phyloP scores from a whole-genome alignment of 1,140 invertebrate species.

The Episyrphus balteatus region DNA sequence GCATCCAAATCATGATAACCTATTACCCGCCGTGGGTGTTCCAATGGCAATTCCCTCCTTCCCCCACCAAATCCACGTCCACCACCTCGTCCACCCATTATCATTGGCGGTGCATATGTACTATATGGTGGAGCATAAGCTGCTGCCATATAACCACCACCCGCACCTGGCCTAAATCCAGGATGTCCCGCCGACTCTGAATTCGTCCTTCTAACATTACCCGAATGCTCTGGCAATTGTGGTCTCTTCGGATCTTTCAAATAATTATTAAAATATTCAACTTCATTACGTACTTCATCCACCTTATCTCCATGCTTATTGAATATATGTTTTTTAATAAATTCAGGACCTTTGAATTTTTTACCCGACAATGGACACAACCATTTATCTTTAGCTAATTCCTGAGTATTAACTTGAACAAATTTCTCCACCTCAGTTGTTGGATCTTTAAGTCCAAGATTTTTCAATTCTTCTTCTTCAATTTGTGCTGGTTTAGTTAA shows the following conservation, averaged over 20 bases:
- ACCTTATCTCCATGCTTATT: constrained; percentile 96
- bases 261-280: constrained; percentile 97
- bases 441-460: constrained; percentile 77
- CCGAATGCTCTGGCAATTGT: constrained; percentile 72
- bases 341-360: constrained; percentile 98
- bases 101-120: constrained; percentile 21
- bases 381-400: constrained; percentile 96
- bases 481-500: constrained; percentile 57
- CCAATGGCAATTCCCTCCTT: constrained; percentile 36
- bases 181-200: constrained; percentile 39
- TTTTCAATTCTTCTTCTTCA: constrained; percentile 69
- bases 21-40: constrained; percentile 36
- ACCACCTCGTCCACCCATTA: constrained; percentile 23
- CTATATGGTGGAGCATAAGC: constrained; percentile 25
- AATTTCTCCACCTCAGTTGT: constrained; percentile 92
- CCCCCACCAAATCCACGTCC: constrained; percentile 24
- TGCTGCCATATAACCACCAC: constrained; percentile 16
- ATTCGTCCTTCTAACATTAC: constrained; percentile 41
- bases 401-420: constrained; percentile 85
- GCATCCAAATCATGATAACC: constrained; percentile 39
- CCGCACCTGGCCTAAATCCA: constrained; percentile 12
- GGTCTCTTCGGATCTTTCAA: constrained; percentile 89
- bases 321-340: constrained; percentile 96
- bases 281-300: constrained; percentile 92
- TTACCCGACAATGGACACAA: constrained; percentile 96